Percentiles rank a stretch among this genome's conserved stretches.
phyloP scores from a whole-genome alignment of 2,113 vertebrate genomes.

The Indicator maculatus region DNA sequence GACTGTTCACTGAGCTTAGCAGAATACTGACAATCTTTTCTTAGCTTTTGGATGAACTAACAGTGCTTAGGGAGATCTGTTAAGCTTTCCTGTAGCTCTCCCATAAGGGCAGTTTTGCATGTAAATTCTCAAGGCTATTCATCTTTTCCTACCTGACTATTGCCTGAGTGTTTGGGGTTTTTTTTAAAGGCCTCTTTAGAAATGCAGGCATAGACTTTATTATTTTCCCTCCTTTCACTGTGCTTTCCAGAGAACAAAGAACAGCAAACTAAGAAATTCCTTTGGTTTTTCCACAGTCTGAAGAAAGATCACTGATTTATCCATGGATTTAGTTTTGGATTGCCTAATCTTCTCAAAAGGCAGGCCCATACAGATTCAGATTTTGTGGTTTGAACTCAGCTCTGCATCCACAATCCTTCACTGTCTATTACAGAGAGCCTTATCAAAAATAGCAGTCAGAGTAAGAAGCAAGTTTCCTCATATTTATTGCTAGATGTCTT shows the following conservation, averaged over 20 bases:
- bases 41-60: constrained; percentile 61
- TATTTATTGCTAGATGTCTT: not conserved
- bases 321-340: constrained; percentile 26
- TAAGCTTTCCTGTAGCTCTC: constrained; percentile 34
- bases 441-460: not conserved
- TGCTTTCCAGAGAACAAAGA: constrained; percentile 52
- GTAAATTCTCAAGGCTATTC: constrained; percentile 55
- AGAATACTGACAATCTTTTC: constrained; percentile 40
- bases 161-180: not conserved
- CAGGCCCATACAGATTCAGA: constrained; percentile 20
- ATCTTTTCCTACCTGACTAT: constrained; percentile 37
- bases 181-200: not conserved
- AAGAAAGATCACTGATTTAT: constrained; percentile 36
- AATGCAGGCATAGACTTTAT: not conserved
- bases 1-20: constrained; percentile 22
- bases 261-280: constrained; percentile 54
- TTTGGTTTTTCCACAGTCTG: constrained; percentile 14
- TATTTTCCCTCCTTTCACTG: constrained; percentile 42
- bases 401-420: not conserved
- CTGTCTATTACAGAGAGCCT: not conserved
- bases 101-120: not conserved
- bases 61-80: not conserved
- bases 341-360: constrained; percentile 41
- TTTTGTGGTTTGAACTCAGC: constrained; percentile 37
- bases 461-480: not conserved